A percentile compares a stretch with the other conserved stretches of the same genome.
Evolutionary conservation across 2,113 vertebrate species (phyloP).

Genomic region (Mus spicilegus): DNA sequence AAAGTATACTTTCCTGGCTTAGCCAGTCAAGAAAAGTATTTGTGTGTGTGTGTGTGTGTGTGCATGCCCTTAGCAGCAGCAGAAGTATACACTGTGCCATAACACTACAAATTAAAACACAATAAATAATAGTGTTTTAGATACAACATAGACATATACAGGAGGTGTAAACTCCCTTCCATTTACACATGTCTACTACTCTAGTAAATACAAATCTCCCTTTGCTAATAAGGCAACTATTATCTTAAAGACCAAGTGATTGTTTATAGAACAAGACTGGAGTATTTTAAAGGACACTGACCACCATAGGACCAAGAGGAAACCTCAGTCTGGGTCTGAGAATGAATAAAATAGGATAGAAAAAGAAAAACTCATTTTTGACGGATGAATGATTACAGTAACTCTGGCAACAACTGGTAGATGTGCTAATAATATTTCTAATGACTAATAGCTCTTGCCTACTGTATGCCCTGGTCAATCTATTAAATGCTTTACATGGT

Average conservation of each 20-base stretch:
- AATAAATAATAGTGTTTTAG: neutral
- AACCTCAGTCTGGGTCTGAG: neutral
- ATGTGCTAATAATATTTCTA: neutral
- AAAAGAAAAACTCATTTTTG: neutral
- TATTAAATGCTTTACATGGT: neutral
- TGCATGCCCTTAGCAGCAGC: constrained; percentile 23
- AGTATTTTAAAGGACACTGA: neutral
- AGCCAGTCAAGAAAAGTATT: constrained; percentile 66
- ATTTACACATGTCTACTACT: neutral
- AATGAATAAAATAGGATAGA: neutral
- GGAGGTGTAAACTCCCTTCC: neutral
- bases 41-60: constrained; percentile 62
- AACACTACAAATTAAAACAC: neutral
- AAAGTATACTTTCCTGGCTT: constrained; percentile 60
- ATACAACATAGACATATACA: neutral
- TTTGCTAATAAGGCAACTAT: neutral
- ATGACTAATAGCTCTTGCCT: neutral
- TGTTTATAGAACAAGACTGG: neutral
- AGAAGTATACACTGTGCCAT: neutral
- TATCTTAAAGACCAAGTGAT: neutral
- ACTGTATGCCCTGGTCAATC: neutral
- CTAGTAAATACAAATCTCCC: neutral
- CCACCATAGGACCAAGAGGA: neutral
- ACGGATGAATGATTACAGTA: neutral
- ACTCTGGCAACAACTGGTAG: neutral